Percentiles rank a stretch among this genome's conserved stretches.
Conservation (phyloP, 2,113 vertebrate genomes). For the Tachysurus fulvidraco region DNA sequence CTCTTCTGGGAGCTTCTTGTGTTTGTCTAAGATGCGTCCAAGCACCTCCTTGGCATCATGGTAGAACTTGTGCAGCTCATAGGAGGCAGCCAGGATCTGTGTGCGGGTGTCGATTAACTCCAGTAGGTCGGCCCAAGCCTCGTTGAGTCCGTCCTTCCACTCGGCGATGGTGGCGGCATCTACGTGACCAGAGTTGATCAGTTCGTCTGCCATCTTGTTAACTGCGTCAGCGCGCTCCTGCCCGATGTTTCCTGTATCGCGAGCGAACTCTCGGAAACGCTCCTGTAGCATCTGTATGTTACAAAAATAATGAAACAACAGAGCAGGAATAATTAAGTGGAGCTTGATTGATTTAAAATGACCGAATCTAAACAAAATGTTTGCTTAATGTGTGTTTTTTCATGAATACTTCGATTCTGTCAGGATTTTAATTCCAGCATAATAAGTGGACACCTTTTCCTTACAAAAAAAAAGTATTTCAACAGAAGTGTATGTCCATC, state of each 20-base stretch:
- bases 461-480: not conserved
- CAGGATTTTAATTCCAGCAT: not conserved
- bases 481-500: not conserved
- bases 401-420: not conserved
- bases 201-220: constrained; percentile 90
- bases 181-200: constrained; percentile 91
- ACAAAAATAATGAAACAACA: not conserved
- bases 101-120: constrained; percentile 97
- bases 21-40: constrained; percentile 89
- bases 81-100: constrained; percentile 95
- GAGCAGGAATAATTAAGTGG: not conserved
- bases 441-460: not conserved
- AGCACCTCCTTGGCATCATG: constrained; percentile 96
- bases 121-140: constrained; percentile 97
- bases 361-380: not conserved
- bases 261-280: constrained; percentile 92
- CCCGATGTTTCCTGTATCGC: constrained; percentile 93
- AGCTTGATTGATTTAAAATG: not conserved
- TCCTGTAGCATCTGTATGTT: constrained; percentile 90
- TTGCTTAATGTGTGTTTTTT: not conserved
- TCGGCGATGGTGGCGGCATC: constrained; percentile 94
- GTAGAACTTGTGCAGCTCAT: constrained; percentile 97
- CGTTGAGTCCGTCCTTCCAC: constrained; percentile 98
- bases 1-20: constrained; percentile 94
- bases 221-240: constrained; percentile 92